phyloP scores from a whole-genome alignment of 2,113 vertebrate genomes.

The Sterrhoptilus dennistouni region DNA sequence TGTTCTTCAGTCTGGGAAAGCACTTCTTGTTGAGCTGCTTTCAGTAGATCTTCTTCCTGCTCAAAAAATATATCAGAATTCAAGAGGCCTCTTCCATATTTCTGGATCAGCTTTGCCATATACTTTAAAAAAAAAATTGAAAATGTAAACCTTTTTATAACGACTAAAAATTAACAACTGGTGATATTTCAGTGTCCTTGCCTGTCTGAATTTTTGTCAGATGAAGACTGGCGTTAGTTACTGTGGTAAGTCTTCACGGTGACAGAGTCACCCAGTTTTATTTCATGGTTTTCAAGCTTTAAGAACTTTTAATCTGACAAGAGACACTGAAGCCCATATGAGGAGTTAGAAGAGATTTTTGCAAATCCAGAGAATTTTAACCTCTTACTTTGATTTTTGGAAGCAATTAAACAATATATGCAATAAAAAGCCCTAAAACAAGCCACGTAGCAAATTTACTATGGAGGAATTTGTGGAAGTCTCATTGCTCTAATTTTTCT shows the following conservation, averaged over 20 bases:
- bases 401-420: background rate
- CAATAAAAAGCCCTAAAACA: background rate
- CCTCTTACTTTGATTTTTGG: background rate
- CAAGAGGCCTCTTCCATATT: background rate
- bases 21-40: background rate
- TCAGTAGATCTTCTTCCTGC: background rate
- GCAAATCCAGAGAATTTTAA: constrained; percentile 25
- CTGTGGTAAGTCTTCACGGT: constrained; percentile 1
- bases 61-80: background rate
- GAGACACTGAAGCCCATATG: background rate
- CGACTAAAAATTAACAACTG: background rate
- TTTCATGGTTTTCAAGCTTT: constrained; percentile 18
- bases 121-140: background rate
- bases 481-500: background rate
- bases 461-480: background rate
- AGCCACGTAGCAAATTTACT: background rate
- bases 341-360: constrained; percentile 11
- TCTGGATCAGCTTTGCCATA: background rate
- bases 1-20: background rate
- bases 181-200: background rate
- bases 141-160: background rate
- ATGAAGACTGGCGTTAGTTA: background rate
- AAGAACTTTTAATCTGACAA: constrained; percentile 44
- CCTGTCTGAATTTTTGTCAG: constrained; percentile 17
- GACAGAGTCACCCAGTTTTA: constrained; percentile 13